Percentiles rank a stretch among this genome's conserved stretches.
Conservation (phyloP, 2,797 vertebrate genomes). For the Chrosomus eos region DNA sequence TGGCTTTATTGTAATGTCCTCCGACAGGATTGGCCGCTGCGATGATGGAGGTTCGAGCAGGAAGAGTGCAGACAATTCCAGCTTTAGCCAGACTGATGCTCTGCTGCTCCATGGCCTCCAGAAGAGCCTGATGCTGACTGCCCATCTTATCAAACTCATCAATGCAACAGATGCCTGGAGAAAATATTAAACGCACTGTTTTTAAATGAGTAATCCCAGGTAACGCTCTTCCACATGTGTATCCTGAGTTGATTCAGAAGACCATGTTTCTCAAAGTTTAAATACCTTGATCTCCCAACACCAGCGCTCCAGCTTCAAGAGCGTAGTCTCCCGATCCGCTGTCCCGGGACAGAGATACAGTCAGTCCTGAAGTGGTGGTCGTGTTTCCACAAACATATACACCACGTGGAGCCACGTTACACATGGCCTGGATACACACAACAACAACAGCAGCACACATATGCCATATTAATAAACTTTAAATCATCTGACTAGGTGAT, state of each 20-base stretch:
- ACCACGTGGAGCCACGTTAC: constrained; percentile 92
- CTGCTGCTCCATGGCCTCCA: constrained; percentile 99
- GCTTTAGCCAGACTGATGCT: constrained; percentile 97
- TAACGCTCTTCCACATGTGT: constrained; percentile 67
- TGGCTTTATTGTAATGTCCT: constrained; percentile 96
- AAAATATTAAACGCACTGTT: neutral
- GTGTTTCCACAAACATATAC: constrained; percentile 98
- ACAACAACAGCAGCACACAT: neutral
- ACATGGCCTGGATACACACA: constrained; percentile 82
- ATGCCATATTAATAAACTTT: neutral
- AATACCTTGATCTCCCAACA: constrained; percentile 91
- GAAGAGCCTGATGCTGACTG: constrained; percentile 91
- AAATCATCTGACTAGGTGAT: neutral
- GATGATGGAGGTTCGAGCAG: constrained; percentile 92
- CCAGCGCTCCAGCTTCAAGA: constrained; percentile 94
- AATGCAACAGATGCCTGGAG: constrained; percentile 90
- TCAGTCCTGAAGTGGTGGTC: constrained; percentile 92
- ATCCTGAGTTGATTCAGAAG: neutral
- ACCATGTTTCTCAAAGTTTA: neutral
- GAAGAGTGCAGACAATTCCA: constrained; percentile 93
- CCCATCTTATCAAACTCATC: constrained; percentile 99
- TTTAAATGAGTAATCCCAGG: neutral
- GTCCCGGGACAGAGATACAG: constrained; percentile 92
- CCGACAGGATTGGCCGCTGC: constrained; percentile 95
- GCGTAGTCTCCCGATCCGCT: constrained; percentile 91